Evolutionary conservation across 2,797 vertebrate genomes (phyloP).

Genomic region (Gymnodraco acuticeps): DNA sequence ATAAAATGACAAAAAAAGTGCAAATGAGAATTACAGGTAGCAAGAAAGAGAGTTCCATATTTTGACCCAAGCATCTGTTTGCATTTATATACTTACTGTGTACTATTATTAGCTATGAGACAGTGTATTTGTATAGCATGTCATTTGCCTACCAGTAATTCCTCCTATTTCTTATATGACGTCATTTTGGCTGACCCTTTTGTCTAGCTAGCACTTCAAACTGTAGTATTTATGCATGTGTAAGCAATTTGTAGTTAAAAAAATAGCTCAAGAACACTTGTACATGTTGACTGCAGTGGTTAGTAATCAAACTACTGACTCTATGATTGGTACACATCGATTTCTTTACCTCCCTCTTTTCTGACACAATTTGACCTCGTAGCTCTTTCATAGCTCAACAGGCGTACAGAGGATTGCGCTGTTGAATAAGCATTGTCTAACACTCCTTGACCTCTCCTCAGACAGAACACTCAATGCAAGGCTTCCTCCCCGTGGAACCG

Average conservation of each 20-base stretch:
- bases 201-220: too few species aligned
- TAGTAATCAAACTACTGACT: too few species aligned
- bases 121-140: neutral
- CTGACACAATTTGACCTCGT: constrained; percentile 5
- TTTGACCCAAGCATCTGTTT: neutral
- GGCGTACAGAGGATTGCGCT: constrained; percentile 48
- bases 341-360: neutral
- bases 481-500: constrained; percentile 63
- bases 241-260: too few species aligned
- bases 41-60: neutral
- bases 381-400: constrained; percentile 45
- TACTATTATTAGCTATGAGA: neutral
- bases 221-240: too few species aligned
- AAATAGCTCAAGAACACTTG: too few species aligned
- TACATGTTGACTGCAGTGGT: too few species aligned
- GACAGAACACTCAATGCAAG: constrained; percentile 71
- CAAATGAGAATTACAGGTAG: neutral
- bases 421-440: constrained; percentile 55
- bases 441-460: constrained; percentile 72
- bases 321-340: too few species aligned
- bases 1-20: neutral
- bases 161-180: too few species aligned
- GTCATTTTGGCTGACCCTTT: too few species aligned
- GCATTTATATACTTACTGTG: neutral
- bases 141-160: neutral